Base-by-base conservation (phyloP, 2,113 vertebrate genomes). In the Sapajus apella region DNA sequence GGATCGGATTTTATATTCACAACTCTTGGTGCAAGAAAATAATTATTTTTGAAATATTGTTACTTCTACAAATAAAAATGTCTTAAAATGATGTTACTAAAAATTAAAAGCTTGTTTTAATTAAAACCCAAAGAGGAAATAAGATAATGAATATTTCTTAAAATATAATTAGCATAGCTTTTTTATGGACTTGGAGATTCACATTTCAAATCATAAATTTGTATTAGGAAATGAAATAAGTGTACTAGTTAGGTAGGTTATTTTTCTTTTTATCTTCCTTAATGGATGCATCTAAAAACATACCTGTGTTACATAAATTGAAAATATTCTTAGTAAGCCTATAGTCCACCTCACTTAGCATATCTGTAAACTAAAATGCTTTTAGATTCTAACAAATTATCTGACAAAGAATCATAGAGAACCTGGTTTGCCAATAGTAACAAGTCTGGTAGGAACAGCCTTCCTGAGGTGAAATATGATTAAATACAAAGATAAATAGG, bases 61-160 rank as follows among this genome's bases (percentile, higher is more conserved):
- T 75, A 68, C 32, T 91, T 95, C 27, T 77, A 64, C 5, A 91
- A 93, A 95, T 91, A 90, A 93, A 93, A 85, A 35, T 73, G 13
- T 83, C 43, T 37, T 81, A 52, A 75, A 93, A 85, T 47, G 12
- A 58, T 50, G 16, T 37, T 75, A 45, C 35, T 77, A 35, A 93
- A 97, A 95, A 95, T 97, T 89, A 87, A 97, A 95, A 96, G 35
- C 82, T 87, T 91, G 50, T 72, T 79, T 84, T 87, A 50, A 73
- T 90, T 92, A 90, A 79, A 91, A 83, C 10, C 27, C 32, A 88
- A 73, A 66, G 32, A 77, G 37, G 72, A 93, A 94, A 95, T 93
- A 93, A 89, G 35, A 61, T 94, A 87, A 93, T 80, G 40, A 30
- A 58, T 87, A 45, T 50, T 96, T 45, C n/a, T 85, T 58, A 84